phyloP scores from a whole-genome alignment of 2,797 vertebrate species.

The Mormyrus proboscirostris region DNA sequence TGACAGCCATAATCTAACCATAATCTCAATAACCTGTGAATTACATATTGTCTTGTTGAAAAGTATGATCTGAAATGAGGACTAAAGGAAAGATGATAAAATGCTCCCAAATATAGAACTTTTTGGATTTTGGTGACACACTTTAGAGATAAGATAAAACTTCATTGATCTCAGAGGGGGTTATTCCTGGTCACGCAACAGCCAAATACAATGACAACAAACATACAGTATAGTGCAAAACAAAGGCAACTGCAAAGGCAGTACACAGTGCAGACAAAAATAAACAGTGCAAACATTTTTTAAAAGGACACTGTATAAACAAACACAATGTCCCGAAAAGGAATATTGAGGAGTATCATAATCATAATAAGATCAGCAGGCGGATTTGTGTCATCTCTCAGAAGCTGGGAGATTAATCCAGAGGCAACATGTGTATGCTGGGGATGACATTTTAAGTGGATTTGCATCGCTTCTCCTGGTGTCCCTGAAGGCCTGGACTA shows the following conservation, averaged over 20 bases:
- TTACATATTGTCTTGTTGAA: background rate
- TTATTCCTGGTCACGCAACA: background rate
- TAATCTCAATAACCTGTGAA: background rate
- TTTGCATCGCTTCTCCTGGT: conserved; percentile 28
- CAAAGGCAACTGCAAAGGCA: background rate
- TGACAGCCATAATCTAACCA: background rate
- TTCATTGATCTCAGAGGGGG: background rate
- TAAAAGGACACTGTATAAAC: background rate
- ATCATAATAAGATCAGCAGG: conserved; percentile 57
- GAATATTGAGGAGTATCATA: background rate
- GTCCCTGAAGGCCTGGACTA: conserved; percentile 32
- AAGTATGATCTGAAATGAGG: background rate
- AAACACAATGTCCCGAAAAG: background rate
- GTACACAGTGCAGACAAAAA: background rate
- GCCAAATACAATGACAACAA: background rate
- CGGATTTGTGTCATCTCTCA: conserved; percentile 64
- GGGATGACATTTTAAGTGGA: conserved; percentile 28
- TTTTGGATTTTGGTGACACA: conserved; percentile 60
- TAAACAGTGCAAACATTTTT: background rate
- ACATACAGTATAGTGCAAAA: background rate
- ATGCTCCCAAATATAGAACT: conserved; percentile 28
- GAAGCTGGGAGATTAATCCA: conserved; percentile 61
- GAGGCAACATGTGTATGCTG: conserved; percentile 22
- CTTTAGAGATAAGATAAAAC: conserved; percentile 39
- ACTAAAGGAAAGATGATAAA: background rate